Base-by-base conservation (phyloP, 92 coral and sea anemone genomes). In the Palythoa heliodiscus region DNA sequence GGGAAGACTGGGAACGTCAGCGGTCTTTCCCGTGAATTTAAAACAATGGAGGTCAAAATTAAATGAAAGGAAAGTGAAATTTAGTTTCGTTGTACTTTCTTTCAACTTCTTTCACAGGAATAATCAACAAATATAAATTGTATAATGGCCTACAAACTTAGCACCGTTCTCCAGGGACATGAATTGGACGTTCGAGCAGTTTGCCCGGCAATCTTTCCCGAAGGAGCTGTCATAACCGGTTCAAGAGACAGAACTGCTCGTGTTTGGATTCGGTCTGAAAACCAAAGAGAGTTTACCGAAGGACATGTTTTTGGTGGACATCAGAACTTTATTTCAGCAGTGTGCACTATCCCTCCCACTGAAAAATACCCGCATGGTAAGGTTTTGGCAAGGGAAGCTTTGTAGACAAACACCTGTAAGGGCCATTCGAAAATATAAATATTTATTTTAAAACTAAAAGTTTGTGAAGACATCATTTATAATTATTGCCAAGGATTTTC, bases 111-210 rank as follows among this genome's bases (percentile, higher is more conserved):
- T 16, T 66, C 37, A 68, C 23, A 5, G 52, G 29, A 13, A 23
- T 23, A 11, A 47, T 23, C 17, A 1, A 24, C 16, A 63, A 13
- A 19, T 60, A 20, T 63, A 64, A 8, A 7, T 20, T 37, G 73
- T 40, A 50, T 22, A 63, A 96, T 96, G 99, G 90, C 95, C 69
- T 96, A 93, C 57, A 94, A 94, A 89, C 90, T 96, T 19, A 96
- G 98, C 23, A 78, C 92, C 57, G 98, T 96, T 24, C 88, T 96
- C 47, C 93, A 95, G 68, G 99, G 99, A 68, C 99, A 96, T 70
- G 99, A 96, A 73, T 89, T 96, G 53, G 99, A 96, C 78, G 96
- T 96, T 54, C 92, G 99, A 13, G 97, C 98, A n/a, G 92, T 96
- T 69, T 94, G 96, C 67, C 91, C 92, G 22, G 94, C 95, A 24